Conservation (phyloP, 2,113 vertebrate genomes). For the Pelecanoides urinatrix region DNA sequence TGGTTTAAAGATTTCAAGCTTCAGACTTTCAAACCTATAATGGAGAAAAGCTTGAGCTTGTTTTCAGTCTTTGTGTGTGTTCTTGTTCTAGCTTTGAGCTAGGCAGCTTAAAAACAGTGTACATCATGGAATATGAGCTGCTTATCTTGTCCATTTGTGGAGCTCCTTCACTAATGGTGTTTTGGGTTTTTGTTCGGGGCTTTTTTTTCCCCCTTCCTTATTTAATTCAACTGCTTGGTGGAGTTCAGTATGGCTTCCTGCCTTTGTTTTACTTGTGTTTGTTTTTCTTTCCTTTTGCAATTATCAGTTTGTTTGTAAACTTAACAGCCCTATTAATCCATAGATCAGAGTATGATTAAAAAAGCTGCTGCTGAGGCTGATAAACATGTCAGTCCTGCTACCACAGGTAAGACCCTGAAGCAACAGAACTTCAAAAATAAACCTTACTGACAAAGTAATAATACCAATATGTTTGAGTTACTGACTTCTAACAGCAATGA, state of each 20-base stretch:
- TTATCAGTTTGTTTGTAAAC: slow-evolving; percentile 49
- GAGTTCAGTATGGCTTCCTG: slow-evolving; percentile 20
- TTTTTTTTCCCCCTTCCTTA: background rate
- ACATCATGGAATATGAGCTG: background rate
- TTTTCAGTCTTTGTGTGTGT: background rate
- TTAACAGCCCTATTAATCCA: slow-evolving; percentile 55
- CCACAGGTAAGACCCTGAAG: slow-evolving; percentile 75
- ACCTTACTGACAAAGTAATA: background rate
- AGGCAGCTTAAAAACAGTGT: background rate
- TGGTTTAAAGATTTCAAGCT: background rate
- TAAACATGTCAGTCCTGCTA: slow-evolving; percentile 69
- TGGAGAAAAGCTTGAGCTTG: background rate
- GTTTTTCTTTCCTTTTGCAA: slow-evolving; percentile 45
- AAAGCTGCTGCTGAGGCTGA: slow-evolving; percentile 74
- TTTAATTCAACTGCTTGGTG: background rate
- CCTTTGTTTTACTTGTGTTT: slow-evolving; percentile 33
- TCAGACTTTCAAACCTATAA: background rate
- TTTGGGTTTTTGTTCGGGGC: background rate
- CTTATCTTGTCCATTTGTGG: background rate
- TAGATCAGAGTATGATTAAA: slow-evolving; percentile 79
- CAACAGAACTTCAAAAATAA: background rate
- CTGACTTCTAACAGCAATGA: slow-evolving; percentile 20
- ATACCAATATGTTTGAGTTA: background rate
- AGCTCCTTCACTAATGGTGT: background rate
- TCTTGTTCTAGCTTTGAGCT: background rate